Evolutionary conservation across 1,140 invertebrate genomes (phyloP).

Genomic region (Lepidotrigona ventralis): DNA sequence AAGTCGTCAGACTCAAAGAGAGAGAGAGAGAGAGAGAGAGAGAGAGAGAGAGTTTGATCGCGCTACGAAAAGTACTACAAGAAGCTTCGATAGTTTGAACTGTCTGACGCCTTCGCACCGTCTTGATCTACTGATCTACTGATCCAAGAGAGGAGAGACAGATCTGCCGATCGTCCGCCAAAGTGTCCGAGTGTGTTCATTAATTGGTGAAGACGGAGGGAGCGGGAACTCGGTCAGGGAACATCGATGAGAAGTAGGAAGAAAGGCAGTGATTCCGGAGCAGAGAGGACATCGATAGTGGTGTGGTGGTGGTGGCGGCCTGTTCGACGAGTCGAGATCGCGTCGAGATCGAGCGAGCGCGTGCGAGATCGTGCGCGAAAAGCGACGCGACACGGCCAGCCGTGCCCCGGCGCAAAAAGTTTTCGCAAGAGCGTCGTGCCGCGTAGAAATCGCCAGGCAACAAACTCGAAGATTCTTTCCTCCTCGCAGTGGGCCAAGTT

Average conservation of each 20-base stretch:
- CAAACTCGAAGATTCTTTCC: constrained; percentile 32
- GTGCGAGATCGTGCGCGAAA: neutral
- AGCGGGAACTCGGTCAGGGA: constrained; percentile 4
- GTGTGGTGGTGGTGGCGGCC: no score
- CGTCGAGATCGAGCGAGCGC: neutral
- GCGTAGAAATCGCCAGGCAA: neutral
- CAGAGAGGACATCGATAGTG: constrained; percentile 9
- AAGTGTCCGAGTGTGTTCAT: no score
- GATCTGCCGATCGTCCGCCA: no score
- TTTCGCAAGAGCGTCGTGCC: neutral
- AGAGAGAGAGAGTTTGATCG: neutral
- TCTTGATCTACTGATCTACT: neutral
- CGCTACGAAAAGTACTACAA: neutral
- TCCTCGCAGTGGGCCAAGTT: constrained; percentile 58
- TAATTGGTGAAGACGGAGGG: no score
- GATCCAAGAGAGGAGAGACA: neutral
- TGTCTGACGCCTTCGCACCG: neutral
- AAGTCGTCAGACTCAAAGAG: no score
- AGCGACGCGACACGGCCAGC: neutral
- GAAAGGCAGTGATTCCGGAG: neutral
- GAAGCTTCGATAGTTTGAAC: neutral
- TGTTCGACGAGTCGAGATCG: neutral
- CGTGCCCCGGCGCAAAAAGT: neutral
- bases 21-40: no score
- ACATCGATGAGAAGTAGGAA: constrained; percentile 54